Base-by-base conservation (phyloP, 2,113 vertebrate genomes). In the Gopherus evgoodei region DNA sequence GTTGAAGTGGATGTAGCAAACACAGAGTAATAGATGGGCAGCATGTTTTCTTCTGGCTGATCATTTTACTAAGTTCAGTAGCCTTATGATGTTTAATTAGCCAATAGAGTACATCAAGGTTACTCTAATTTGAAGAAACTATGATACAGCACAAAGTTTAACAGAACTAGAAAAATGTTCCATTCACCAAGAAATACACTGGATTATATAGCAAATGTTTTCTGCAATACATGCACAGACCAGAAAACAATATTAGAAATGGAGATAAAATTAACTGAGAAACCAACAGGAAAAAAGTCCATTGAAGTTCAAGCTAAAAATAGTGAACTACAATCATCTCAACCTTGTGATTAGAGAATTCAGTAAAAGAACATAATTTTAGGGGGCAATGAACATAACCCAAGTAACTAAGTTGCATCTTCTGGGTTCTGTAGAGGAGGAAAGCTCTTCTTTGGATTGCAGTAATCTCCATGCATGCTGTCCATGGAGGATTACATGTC, bases 121-220 rank as follows among this genome's bases (percentile, higher is more conserved):
- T 82, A 90, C 27, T 59, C 90, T 91, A 91, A 90, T 88, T 91
- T 93, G 94, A 93, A 95, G 42, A n/a, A 93, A 35, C 76, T 94
- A 96, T 95, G 95, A 89, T 79, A 96, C 76, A 92, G 80, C 81
- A 89, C 93, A 94, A 97, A 94, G 24, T 91, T 84, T 95, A 87
- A 93, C 88, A 86, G 53, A 92, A 94, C 44, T 87, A 88, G 86
- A 92, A 96, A 93, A 92, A 13, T 56, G 13, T 29, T 88, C 56
- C 80, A 9, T 47, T 95, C 27, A 24, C 82, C 31, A 75, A 92
- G 89, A 96, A 97, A 93, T 25, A 96, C n/a, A 44, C 81, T 79
- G 81, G 92, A 56, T 56, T 56, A 56, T 56, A n/a, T 11, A 62
- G 42, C 92, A 16, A 24, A 84, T 47, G 27, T 88, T 62, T 44